Evolutionary conservation across 2,888 invertebrate species (phyloP).

Genomic region (Pheosia tremula): DNA sequence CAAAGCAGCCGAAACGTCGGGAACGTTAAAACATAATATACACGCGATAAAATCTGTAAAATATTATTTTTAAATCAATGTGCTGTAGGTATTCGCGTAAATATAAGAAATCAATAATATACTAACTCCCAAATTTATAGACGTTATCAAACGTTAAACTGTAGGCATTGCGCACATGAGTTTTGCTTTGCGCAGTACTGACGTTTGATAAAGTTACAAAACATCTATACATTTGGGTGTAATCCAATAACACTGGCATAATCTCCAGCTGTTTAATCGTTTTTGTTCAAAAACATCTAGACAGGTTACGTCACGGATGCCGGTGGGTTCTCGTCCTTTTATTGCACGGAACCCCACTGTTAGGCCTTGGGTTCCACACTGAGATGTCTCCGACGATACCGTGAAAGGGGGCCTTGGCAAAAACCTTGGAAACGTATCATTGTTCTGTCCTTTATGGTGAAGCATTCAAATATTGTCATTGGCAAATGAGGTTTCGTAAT

Average conservation of each 20-base stretch:
- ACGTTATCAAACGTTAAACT: too few relatives aligned
- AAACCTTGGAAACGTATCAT: constrained; percentile 48
- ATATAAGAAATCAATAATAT: too few relatives aligned
- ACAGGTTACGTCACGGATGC: constrained; percentile 68
- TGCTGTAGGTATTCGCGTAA: too few relatives aligned
- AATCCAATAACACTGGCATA: constrained; percentile 22
- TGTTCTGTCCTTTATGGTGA: constrained; percentile 43
- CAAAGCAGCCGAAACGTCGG: too few relatives aligned
- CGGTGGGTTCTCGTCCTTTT: constrained; percentile 55
- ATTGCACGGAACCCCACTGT: constrained; percentile 65
- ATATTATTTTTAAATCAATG: too few relatives aligned
- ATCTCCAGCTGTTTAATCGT: constrained; percentile 51
- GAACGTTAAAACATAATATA: too few relatives aligned
- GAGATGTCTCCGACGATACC: constrained; percentile 58
- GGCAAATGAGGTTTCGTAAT: constrained; percentile 31
- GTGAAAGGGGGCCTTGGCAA: constrained; percentile 54
- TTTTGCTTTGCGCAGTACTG: too few relatives aligned
- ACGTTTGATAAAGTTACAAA: too few relatives aligned
- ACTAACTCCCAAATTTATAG: too few relatives aligned
- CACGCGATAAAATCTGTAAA: too few relatives aligned
- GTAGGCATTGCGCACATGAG: too few relatives aligned
- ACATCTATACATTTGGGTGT: too few relatives aligned
- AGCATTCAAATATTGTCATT: constrained; percentile 39
- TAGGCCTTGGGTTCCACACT: constrained; percentile 64
- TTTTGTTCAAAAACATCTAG: constrained; percentile 61